Base-by-base conservation (phyloP, 2,888 invertebrate genomes). In the Blastobasis lacticolella region DNA sequence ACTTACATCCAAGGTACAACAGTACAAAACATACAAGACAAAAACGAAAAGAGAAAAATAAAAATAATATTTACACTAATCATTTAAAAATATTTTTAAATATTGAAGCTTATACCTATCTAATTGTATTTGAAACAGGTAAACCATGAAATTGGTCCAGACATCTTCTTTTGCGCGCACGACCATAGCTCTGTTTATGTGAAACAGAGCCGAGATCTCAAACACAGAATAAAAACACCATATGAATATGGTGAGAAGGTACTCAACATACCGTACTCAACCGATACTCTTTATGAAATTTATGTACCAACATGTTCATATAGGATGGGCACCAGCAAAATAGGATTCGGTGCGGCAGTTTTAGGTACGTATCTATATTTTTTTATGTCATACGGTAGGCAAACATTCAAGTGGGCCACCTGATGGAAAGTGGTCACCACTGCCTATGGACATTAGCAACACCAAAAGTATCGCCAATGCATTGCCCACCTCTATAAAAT, bases 221-320 rank as follows among this genome's bases (percentile, higher is more conserved):
- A 56, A 0, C 58, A 65, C 46, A 69, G 73, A 51, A 56, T 67
- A 43, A 67, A 64, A 0, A 65, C 66, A 4, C 55, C 55, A 45
- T 59, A 83, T 7, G 64, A 60, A n/a, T 55, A 63, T 0, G 66
- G 65, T n/a, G 56, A 67, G 1, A 56, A 88, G 37, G 63, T 67
- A n/a, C 58, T 86, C 1, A 41, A 56, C 0, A 67, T 71, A 5
- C 59, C 66, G 3, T 63, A 67, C 9, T n/a, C 42, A 8, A 1
- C 42, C 0, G 66, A 74, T 9, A 59, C 75, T 10, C 71, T 92
- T 55, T 89, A 91, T 64, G 98, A 98, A 88, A 91, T 98, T 48
- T 92, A 94, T 77, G 94, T 97, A 59, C 98, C 98, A 3, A 97
- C 98, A 0, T 97, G 96, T 72, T 97, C 97, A 0, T 99, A 99